Conservation (phyloP, 1,140 invertebrate species). For the Drosophila pruinosa region DNA sequence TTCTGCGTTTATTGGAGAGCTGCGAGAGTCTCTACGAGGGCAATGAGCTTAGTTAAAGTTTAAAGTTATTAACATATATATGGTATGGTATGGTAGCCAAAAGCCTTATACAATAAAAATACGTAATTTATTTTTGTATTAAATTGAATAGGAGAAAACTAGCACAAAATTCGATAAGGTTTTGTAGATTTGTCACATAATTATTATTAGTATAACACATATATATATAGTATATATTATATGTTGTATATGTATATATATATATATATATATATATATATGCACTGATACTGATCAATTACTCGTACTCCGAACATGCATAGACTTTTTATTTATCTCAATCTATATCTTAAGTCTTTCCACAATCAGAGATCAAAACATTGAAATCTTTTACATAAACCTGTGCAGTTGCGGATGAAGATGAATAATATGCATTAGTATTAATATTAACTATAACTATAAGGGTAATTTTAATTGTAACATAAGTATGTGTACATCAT, state of each 20-base stretch:
- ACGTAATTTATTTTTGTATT: constrained; percentile 80
- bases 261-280: constrained; percentile 32
- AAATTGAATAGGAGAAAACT: constrained; percentile 68
- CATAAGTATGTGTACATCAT: constrained; percentile 22
- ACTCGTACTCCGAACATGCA: constrained; percentile 42
- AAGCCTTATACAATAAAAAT: constrained; percentile 72
- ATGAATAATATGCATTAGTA: constrained; percentile 4
- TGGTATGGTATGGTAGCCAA: constrained; percentile 19
- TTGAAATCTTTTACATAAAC: constrained; percentile 2
- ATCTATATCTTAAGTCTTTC: constrained; percentile 27
- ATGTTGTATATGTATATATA: no score
- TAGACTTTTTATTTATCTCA: constrained; percentile 43
- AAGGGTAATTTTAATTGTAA: constrained; percentile 2
- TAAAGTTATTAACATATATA: constrained; percentile 17
- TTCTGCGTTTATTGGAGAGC: constrained; percentile 91
- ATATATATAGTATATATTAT: constrained; percentile 25
- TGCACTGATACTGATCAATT: constrained; percentile 39
- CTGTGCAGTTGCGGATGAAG: background rate
- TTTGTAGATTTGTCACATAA: constrained; percentile 53
- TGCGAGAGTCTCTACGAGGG: constrained; percentile 94
- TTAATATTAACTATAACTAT: background rate
- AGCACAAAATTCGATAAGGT: constrained; percentile 65
- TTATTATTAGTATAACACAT: constrained; percentile 26
- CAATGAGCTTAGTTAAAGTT: constrained; percentile 86
- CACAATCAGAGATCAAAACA: background rate